A percentile compares a stretch with the other conserved stretches of the same genome.
phyloP scores from a whole-genome alignment of 37 sponge, comb jelly and placozoan genomes.

The Trichoplax adhaerens region DNA sequence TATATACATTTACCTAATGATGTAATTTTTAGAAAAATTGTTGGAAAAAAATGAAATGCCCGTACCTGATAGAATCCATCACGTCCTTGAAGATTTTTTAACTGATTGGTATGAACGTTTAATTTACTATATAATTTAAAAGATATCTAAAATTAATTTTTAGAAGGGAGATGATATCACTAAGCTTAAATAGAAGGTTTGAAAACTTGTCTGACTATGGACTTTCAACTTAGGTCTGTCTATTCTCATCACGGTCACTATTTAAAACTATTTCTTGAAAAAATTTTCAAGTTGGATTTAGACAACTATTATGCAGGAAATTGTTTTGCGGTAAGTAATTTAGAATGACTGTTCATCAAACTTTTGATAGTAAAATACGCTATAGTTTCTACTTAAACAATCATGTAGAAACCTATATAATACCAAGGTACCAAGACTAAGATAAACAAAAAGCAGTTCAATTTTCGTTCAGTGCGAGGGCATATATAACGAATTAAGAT shows the following conservation, averaged over 20 bases:
- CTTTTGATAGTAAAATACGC: too few relatives aligned
- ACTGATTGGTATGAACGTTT: conserved; percentile 50
- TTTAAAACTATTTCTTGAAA: conserved; percentile 51
- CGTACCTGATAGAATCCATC: conserved; percentile 39
- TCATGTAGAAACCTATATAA: too few relatives aligned
- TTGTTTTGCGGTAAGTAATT: conserved; percentile 21
- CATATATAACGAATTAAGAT: too few relatives aligned
- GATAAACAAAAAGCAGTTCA: too few relatives aligned
- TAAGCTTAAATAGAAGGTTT: too few relatives aligned
- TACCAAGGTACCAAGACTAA: too few relatives aligned
- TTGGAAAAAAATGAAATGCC: conserved; percentile 16
- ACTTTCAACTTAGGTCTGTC: conserved; percentile 25
- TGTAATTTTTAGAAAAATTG: too few relatives aligned
- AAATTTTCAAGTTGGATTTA: conserved; percentile 27
- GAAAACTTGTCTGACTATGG: too few relatives aligned
- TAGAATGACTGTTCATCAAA: too few relatives aligned
- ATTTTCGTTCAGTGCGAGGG: too few relatives aligned
- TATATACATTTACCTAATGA: too few relatives aligned
- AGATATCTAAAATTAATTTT: background rate
- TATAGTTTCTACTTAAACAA: too few relatives aligned
- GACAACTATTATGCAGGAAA: conserved; percentile 24
- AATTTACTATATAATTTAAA: background rate
- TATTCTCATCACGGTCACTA: conserved; percentile 36
- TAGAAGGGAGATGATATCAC: background rate
- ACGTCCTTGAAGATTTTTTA: conserved; percentile 70